A percentile compares a stretch with the other conserved stretches of the same genome.
phyloP scores from a whole-genome alignment of 2,888 invertebrate species.

The Archips crataeganus region DNA sequence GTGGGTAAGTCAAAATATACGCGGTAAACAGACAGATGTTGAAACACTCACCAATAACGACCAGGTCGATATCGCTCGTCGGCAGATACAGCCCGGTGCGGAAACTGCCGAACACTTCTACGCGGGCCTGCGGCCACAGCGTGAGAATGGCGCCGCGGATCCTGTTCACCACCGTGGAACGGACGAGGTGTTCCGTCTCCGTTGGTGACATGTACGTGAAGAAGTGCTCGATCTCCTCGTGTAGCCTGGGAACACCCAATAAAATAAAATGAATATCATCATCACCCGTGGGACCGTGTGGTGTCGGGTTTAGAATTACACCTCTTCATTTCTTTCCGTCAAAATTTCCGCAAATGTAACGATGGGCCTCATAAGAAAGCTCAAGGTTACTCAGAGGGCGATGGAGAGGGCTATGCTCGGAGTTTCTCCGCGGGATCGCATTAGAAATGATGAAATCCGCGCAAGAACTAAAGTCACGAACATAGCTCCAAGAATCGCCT shows the following conservation, averaged over 20 bases:
- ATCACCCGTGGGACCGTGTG: neutral
- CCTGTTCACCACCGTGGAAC: conserved; percentile 94
- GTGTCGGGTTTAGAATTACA: too few species aligned
- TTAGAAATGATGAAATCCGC: too few species aligned
- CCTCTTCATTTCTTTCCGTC: too few species aligned
- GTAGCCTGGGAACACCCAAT: conserved; percentile 87
- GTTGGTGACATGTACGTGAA: conserved; percentile 97
- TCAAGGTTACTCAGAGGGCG: too few species aligned
- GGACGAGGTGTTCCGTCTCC: conserved; percentile 94
- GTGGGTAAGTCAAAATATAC: too few species aligned
- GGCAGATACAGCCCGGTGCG: conserved; percentile 98
- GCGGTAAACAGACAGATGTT: neutral
- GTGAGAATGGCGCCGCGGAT: conserved; percentile 95
- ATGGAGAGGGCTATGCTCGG: too few species aligned
- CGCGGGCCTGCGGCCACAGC: conserved; percentile 97
- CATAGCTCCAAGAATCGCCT: too few species aligned
- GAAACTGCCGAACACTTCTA: conserved; percentile 99
- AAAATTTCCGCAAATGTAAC: too few species aligned
- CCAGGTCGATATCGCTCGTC: conserved; percentile 92
- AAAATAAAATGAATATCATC: conserved; percentile 5
- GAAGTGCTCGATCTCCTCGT: conserved; percentile 99
- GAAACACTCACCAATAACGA: conserved; percentile 85
- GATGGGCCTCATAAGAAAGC: too few species aligned
- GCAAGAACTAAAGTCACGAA: too few species aligned
- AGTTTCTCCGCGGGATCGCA: too few species aligned